A percentile compares a stretch with the other conserved stretches of the same genome.
phyloP scores from a whole-genome alignment of 2,888 invertebrate species.

The Cheilosia grossa region DNA sequence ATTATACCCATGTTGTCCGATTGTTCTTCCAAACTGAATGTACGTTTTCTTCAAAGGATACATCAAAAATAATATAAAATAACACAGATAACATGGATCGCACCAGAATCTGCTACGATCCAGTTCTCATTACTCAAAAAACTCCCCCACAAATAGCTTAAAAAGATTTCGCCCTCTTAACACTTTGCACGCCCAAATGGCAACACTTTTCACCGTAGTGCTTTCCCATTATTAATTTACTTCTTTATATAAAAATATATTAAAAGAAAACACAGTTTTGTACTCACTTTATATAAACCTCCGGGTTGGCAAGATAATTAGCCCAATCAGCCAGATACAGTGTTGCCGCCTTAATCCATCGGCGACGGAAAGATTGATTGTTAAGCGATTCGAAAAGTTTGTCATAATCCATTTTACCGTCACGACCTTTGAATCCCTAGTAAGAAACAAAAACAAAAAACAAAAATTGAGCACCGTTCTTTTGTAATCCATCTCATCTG shows the following conservation, averaged over 20 bases:
- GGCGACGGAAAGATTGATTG: slow-evolving; percentile 90
- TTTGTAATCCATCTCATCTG: slow-evolving; percentile 3
- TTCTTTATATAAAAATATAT: not conserved
- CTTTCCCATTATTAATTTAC: not conserved
- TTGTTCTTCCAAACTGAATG: too few species aligned
- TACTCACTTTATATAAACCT: slow-evolving; percentile 88
- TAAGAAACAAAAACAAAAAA: slow-evolving; percentile 19
- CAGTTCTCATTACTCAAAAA: too few species aligned
- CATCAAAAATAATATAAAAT: too few species aligned
- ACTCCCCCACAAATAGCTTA: too few species aligned
- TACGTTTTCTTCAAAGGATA: too few species aligned
- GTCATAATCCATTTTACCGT: slow-evolving; percentile 89
- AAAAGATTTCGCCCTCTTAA: too few species aligned
- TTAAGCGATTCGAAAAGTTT: slow-evolving; percentile 90
- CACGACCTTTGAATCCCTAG: slow-evolving; percentile 86
- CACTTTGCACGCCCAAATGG: not conserved
- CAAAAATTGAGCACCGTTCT: not conserved
- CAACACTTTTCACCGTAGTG: not conserved
- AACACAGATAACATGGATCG: too few species aligned
- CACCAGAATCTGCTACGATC: too few species aligned
- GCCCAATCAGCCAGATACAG: slow-evolving; percentile 90
- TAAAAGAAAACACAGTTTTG: not conserved
- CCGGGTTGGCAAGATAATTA: slow-evolving; percentile 89
- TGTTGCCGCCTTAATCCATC: slow-evolving; percentile 91
- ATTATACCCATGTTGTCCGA: too few species aligned